These are phyloP conservation scores for Heliothis subflexa DNA, from an alignment of 1,140 invertebrate genomes.

Conservation along the genomic window DNA sequence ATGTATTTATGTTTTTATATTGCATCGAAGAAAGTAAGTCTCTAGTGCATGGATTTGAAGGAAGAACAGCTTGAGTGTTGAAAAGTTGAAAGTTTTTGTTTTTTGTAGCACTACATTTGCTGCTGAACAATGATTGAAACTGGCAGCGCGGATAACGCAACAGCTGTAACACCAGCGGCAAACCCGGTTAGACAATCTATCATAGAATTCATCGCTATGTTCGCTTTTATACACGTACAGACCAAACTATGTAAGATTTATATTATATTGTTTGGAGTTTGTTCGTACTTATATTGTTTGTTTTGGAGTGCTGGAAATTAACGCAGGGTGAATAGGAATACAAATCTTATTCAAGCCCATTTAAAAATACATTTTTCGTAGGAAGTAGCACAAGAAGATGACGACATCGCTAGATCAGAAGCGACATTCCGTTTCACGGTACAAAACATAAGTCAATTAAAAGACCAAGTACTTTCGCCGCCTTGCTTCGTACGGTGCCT, in stretches of 20 bases:
- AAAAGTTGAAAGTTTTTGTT: slow-evolving; percentile 28
- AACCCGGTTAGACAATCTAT: slow-evolving; percentile 55
- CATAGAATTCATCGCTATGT: slow-evolving; percentile 4
- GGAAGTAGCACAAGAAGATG: slow-evolving; percentile 85
- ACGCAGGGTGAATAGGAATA: too few relatives aligned
- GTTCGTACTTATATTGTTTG: too few relatives aligned
- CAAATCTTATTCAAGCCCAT: background rate
- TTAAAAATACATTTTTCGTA: slow-evolving; percentile 30
- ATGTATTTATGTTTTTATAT: slow-evolving; percentile 39
- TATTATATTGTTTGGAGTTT: background rate
- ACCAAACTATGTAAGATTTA: background rate
- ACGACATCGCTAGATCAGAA: slow-evolving; percentile 96
- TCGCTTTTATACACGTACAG: slow-evolving; percentile 1
- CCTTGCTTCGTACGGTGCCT: slow-evolving; percentile 97
- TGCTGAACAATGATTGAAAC: slow-evolving; percentile 74
- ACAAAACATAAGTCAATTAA: slow-evolving; percentile 95
- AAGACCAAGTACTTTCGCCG: slow-evolving; percentile 95
- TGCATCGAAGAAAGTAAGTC: background rate
- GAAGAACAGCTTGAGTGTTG: background rate
- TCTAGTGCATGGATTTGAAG: background rate
- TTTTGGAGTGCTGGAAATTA: too few relatives aligned
- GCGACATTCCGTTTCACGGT: slow-evolving; percentile 96
- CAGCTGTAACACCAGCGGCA: slow-evolving; percentile 58
- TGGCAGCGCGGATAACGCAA: slow-evolving; percentile 66
- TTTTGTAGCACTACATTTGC: slow-evolving; percentile 63